These are phyloP conservation scores for Bungarus multicinctus DNA, from an alignment of 2,113 vertebrate genomes.

Conservation along the genomic window DNA sequence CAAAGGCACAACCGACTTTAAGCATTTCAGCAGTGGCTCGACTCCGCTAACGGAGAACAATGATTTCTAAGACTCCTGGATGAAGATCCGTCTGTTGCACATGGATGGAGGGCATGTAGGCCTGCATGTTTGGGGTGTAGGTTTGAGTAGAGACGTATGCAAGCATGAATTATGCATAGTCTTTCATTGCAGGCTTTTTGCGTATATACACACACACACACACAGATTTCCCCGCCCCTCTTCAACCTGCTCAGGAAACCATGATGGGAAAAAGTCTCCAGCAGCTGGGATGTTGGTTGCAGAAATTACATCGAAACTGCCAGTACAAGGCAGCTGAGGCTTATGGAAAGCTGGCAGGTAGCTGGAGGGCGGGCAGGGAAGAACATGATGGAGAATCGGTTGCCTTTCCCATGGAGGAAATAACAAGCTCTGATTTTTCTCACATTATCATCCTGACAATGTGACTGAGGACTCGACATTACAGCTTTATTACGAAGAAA, in stretches of 20 bases:
- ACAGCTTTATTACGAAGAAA: slow-evolving; percentile 31
- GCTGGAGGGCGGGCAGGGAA: neutral
- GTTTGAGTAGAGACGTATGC: neutral
- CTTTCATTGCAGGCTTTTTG: slow-evolving; percentile 40
- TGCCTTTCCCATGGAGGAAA: slow-evolving; percentile 24
- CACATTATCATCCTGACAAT: slow-evolving; percentile 29
- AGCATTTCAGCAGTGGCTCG: slow-evolving; percentile 74
- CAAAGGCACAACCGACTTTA: slow-evolving; percentile 79
- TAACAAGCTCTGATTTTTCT: slow-evolving; percentile 42
- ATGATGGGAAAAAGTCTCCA: slow-evolving; percentile 32
- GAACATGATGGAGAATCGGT: neutral
- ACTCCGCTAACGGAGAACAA: slow-evolving; percentile 77
- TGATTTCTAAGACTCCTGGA: slow-evolving; percentile 73
- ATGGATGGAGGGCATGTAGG: neutral
- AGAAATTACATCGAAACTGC: neutral
- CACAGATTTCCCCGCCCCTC: slow-evolving; percentile 24
- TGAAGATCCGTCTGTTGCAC: neutral
- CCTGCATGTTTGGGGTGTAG: neutral
- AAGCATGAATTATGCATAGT: slow-evolving; percentile 66
- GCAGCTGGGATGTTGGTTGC: slow-evolving; percentile 14
- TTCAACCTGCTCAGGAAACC: slow-evolving; percentile 46
- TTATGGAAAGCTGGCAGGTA: slow-evolving; percentile 14
- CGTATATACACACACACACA: no score
- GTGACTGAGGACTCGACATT: slow-evolving; percentile 36
- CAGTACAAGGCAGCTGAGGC: neutral